These are phyloP conservation scores for Oscheius sp. DNA, from an alignment of 2,888 invertebrate genomes.

Conservation along the genomic window DNA sequence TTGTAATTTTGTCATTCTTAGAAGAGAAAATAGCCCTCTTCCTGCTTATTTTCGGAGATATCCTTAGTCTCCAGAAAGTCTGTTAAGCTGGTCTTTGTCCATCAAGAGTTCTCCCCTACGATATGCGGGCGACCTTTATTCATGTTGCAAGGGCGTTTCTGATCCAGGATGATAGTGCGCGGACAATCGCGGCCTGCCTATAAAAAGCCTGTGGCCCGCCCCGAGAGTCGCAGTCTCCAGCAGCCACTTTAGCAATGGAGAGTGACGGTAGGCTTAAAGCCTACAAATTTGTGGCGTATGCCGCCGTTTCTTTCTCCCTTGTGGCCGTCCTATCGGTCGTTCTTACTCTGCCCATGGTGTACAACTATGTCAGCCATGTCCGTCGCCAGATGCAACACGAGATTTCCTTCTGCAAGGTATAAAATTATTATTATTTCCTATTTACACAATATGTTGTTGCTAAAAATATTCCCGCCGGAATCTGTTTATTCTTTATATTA, in stretches of 20 bases:
- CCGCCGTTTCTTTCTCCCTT: constrained; percentile 69
- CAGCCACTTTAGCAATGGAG: constrained; percentile 61
- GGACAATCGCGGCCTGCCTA: constrained; percentile 23
- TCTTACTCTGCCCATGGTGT: constrained; percentile 69
- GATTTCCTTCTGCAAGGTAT: constrained; percentile 70
- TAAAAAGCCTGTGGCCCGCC: constrained; percentile 21
- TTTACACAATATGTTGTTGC: not conserved
- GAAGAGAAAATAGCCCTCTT: not conserved
- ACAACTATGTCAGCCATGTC: constrained; percentile 68
- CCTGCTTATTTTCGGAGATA: no score
- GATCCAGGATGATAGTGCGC: constrained; percentile 30
- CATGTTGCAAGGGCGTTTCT: constrained; percentile 35
- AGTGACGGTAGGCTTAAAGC: constrained; percentile 70
- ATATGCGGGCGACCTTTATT: constrained; percentile 38
- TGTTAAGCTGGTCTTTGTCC: constrained; percentile 30
- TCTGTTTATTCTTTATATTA: not conserved
- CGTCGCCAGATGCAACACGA: constrained; percentile 70
- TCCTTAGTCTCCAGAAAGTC: not conserved
- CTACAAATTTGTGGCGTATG: constrained; percentile 70
- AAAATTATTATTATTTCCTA: not conserved
- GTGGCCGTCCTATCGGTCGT: constrained; percentile 70
- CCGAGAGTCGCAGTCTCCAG: constrained; percentile 23
- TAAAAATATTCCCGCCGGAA: no score
- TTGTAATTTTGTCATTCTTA: not conserved
- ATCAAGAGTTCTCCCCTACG: constrained; percentile 35